These are phyloP conservation scores for Heteromurus nitidus DNA, from an alignment of 2,888 invertebrate genomes.

Conservation along the genomic window DNA sequence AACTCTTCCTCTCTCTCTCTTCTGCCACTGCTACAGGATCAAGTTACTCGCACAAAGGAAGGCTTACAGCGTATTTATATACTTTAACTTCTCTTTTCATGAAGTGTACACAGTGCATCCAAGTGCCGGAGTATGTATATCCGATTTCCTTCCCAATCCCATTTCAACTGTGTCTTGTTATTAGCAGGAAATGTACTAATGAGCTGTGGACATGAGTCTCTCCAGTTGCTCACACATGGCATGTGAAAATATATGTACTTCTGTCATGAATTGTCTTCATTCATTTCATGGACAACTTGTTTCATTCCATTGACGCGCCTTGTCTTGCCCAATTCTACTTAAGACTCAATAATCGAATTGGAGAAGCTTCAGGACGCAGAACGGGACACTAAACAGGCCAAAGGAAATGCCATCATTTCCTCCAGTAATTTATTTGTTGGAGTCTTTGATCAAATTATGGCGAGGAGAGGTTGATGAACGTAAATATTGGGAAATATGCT, in stretches of 20 bases:
- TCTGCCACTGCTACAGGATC: slow-evolving; percentile 26
- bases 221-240: slow-evolving; percentile 29
- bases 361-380: background rate
- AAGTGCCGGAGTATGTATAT: background rate
- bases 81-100: background rate
- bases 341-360: background rate
- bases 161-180: background rate
- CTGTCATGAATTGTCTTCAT: too few relatives aligned
- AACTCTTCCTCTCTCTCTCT: background rate
- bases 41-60: too few relatives aligned
- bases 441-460: background rate
- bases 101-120: background rate
- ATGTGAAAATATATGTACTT: background rate
- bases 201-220: slow-evolving; percentile 38
- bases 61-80: background rate
- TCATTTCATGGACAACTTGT: background rate
- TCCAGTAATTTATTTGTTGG: background rate
- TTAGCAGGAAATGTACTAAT: slow-evolving; percentile 11
- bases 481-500: background rate
- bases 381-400: background rate
- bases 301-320: background rate
- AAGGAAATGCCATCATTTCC: background rate
- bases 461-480: slow-evolving; percentile 51
- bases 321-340: too few relatives aligned
- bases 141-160: background rate